Base-by-base conservation (phyloP, 2,888 invertebrate genomes). In the Acheta domesticus region DNA sequence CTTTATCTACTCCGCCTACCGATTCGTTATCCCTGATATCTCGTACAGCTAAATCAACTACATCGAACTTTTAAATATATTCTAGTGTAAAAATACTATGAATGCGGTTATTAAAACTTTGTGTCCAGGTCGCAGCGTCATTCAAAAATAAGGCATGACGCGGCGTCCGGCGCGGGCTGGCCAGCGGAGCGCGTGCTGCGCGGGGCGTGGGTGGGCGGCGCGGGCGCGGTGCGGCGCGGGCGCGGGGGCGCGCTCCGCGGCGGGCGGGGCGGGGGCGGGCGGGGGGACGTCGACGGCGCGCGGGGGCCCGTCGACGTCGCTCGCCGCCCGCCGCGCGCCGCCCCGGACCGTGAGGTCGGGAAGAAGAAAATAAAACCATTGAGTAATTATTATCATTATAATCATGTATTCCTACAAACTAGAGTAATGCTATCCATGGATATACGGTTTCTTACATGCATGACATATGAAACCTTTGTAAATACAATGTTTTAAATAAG, bases 391-490 rank as follows among this genome's bases (percentile, higher is more conserved):
- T 82, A 81, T 81, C 77, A 81, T 83, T 82, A 80, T 83, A 82
- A 82, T 82, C 81, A 82, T 81, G 82, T 82, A 82, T 82, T 81
- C 81, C 83, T 83, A 83, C 82, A 82, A 81, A 81, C 83, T 83
- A 83, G 81, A 80, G 81, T 81, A 82, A 82, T 83, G 79, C 82
- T 82, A 82, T 81, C 82, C 82, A 82, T 80, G 81, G 81, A 82
- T 82, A 82, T 83, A 82, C 78, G 81, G 79, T 80, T 81, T 80
- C 80, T 79, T 79, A 80, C 81, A 82, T 82, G 81, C 79, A 82
- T 81, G 80, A 82, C 80, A 82, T 81, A 81, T 81, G 81, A 81
- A 82, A 82, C 81, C 81, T 78, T 79, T 80, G 81, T 81, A 82
- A 81, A 80, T 83, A 82, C 82, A 82, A 81, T 82, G 78, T 81